Percentiles rank a stretch among this genome's conserved stretches.
Conservation (phyloP, 2,888 invertebrate species). For the Melangyna quadrimaculata region DNA sequence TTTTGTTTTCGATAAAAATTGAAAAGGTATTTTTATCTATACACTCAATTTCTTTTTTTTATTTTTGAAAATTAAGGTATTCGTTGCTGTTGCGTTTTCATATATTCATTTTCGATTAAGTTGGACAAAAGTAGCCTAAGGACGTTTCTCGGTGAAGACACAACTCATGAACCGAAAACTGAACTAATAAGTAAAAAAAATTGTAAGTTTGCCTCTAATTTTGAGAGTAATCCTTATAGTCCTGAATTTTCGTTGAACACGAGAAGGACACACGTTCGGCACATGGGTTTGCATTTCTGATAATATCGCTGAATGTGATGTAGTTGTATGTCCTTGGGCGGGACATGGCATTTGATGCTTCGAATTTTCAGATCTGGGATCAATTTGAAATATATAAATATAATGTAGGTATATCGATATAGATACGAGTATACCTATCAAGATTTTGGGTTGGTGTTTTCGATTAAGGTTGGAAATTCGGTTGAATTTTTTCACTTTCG, state of each 20-base stretch:
- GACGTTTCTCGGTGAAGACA: neutral
- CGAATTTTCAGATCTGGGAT: neutral
- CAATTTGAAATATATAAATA: neutral
- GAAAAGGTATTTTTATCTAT: neutral
- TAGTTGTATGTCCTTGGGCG: slow-evolving; percentile 50
- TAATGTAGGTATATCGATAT: neutral
- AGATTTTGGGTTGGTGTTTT: slow-evolving; percentile 18
- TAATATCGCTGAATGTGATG: slow-evolving; percentile 54
- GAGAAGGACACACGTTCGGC: slow-evolving; percentile 29
- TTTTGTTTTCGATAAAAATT: slow-evolving; percentile 26
- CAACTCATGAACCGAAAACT: neutral
- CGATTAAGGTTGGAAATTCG: neutral
- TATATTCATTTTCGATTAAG: slow-evolving; percentile 56
- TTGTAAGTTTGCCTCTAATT: neutral
- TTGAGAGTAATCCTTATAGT: neutral
- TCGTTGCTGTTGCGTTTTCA: slow-evolving; percentile 26
- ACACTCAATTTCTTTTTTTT: neutral
- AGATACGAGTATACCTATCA: neutral
- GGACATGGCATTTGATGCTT: slow-evolving; percentile 41
- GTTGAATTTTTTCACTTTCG: slow-evolving; percentile 8
- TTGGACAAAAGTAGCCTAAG: slow-evolving; percentile 36
- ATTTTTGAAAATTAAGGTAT: slow-evolving; percentile 47
- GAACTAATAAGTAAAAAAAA: slow-evolving; percentile 2
- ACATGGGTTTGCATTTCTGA: slow-evolving; percentile 14
- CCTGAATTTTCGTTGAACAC: neutral